Percentiles rank a stretch among this genome's conserved stretches.
Conservation (phyloP, 2,888 invertebrate species). For the Prosopocoilus inquinatus region DNA sequence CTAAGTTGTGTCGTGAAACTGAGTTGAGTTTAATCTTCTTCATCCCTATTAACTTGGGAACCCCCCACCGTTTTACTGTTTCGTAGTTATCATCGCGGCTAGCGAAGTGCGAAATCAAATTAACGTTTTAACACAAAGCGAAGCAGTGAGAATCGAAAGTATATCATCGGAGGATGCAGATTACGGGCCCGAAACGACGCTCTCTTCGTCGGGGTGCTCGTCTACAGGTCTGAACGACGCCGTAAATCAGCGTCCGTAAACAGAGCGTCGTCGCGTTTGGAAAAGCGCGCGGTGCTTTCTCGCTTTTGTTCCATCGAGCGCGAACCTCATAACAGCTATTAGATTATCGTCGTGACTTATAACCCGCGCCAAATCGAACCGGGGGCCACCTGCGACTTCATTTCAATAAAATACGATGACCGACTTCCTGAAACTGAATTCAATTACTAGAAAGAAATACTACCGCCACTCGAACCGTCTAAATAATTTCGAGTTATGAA, state of each 20-base stretch:
- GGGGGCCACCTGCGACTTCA: slow-evolving; percentile 44
- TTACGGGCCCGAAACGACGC: background rate
- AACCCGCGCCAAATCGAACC: slow-evolving; percentile 24
- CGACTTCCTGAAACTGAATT: slow-evolving; percentile 39
- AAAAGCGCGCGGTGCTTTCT: slow-evolving; percentile 20
- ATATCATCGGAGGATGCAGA: slow-evolving; percentile 2
- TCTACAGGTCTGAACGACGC: slow-evolving; percentile 10
- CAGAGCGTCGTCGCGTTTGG: slow-evolving; percentile 36
- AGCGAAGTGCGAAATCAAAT: slow-evolving; percentile 9
- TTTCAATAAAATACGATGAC: slow-evolving; percentile 45
- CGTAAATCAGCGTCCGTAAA: slow-evolving; percentile 36
- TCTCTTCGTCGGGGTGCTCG: background rate
- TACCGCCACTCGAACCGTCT: slow-evolving; percentile 12
- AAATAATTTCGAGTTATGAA: too few species aligned
- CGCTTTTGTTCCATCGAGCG: slow-evolving; percentile 38
- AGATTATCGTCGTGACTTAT: slow-evolving; percentile 44
- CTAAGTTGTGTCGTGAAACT: too few species aligned
- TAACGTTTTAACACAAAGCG: slow-evolving; percentile 9
- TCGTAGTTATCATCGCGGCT: background rate
- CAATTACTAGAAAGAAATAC: slow-evolving; percentile 37
- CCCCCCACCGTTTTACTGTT: too few species aligned
- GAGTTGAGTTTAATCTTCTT: too few species aligned
- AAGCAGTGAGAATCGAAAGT: background rate
- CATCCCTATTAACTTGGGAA: too few species aligned
- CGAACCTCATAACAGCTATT: slow-evolving; percentile 44